Percentiles rank a stretch among this genome's conserved stretches.
These are phyloP conservation scores for Orthosia gracilis DNA, from an alignment of 2,888 invertebrate genomes.

Conservation along the genomic window DNA sequence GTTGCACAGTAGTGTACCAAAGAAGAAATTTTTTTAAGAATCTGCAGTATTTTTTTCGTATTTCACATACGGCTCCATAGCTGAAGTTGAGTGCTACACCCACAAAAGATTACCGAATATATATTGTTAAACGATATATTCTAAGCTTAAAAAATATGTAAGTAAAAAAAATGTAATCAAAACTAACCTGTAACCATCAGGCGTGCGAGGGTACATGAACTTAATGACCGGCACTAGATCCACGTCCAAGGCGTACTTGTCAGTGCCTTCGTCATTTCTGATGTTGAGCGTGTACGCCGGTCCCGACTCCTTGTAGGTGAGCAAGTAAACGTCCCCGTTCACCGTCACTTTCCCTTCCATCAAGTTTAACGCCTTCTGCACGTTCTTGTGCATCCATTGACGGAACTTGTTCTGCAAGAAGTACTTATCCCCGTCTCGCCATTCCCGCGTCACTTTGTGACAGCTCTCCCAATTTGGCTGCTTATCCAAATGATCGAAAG, in stretches of 20 bases:
- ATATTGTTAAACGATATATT: background rate
- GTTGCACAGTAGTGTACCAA: no score
- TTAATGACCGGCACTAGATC: slow-evolving; percentile 90
- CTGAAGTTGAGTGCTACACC: background rate
- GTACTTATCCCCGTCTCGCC: slow-evolving; percentile 86
- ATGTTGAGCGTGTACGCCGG: slow-evolving; percentile 91
- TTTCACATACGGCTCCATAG: background rate
- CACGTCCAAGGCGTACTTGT: slow-evolving; percentile 82
- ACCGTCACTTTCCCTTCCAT: slow-evolving; percentile 77
- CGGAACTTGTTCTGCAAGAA: slow-evolving; percentile 88
- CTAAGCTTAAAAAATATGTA: no score
- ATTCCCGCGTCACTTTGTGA: slow-evolving; percentile 82
- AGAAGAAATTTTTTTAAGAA: no score
- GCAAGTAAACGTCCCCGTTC: slow-evolving; percentile 76
- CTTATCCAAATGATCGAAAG: slow-evolving; percentile 82
- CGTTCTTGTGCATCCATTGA: slow-evolving; percentile 89
- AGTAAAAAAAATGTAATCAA: background rate
- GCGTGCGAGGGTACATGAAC: slow-evolving; percentile 85
- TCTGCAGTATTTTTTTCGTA: no score
- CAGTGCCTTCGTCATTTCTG: slow-evolving; percentile 69
- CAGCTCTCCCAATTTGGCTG: slow-evolving; percentile 82
- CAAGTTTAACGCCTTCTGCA: slow-evolving; percentile 84
- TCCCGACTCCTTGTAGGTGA: slow-evolving; percentile 84
- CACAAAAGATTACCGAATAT: no score
- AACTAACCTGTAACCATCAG: slow-evolving; percentile 80